A percentile compares a stretch with the other conserved stretches of the same genome.
phyloP scores from a whole-genome alignment of 2,113 vertebrate genomes.

The Phaethon lepturus region DNA sequence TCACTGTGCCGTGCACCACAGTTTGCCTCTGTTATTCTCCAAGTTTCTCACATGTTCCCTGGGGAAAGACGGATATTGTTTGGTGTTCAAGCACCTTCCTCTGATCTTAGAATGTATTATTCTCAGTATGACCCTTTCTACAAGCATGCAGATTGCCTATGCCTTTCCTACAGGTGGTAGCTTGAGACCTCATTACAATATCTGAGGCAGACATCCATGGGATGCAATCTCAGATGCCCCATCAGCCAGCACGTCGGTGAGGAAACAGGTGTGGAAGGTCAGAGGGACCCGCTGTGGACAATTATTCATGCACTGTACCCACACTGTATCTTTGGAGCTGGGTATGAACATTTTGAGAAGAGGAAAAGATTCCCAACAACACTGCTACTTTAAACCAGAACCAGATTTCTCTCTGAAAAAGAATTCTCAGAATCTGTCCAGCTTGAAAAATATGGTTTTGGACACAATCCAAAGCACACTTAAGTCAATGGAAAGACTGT shows the following conservation, averaged over 20 bases:
- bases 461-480: neutral
- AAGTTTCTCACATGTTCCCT: neutral
- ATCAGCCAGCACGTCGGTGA: neutral
- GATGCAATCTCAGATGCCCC: neutral
- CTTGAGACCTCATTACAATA: neutral
- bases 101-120: accelerated
- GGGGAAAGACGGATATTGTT: accelerated
- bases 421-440: neutral
- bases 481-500: neutral
- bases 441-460: neutral
- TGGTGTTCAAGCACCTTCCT: neutral
- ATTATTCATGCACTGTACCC: too few relatives aligned
- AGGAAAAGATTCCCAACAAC: neutral
- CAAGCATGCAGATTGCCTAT: accelerated
- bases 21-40: neutral
- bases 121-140: neutral
- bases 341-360: neutral
- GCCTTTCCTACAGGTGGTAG: neutral
- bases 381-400: neutral
- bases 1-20: accelerated
- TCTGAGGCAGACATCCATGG: neutral
- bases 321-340: neutral
- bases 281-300: neutral
- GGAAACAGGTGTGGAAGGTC: neutral
- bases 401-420: neutral